Percentiles rank a stretch among this genome's conserved stretches.
These are phyloP conservation scores for Merodon equestris DNA, from an alignment of 2,888 invertebrate species.

Conservation along the genomic window DNA sequence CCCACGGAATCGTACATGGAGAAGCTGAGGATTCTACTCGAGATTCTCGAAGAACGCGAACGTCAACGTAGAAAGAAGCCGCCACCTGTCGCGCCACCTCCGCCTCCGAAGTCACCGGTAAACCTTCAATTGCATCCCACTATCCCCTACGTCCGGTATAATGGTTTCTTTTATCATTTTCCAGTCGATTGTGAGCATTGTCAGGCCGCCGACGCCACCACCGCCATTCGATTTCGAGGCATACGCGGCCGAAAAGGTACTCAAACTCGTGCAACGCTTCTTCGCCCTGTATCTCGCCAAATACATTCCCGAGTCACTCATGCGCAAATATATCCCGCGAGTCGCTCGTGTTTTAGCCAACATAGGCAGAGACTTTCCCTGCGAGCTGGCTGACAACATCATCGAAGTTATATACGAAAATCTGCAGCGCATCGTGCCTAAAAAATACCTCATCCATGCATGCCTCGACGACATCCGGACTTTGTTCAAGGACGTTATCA, in stretches of 20 bases:
- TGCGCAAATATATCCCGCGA: constrained; percentile 74
- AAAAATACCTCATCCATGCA: constrained; percentile 75
- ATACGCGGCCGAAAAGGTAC: constrained; percentile 74
- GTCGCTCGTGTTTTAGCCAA: constrained; percentile 75
- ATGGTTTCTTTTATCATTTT: too few relatives aligned
- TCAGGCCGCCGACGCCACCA: constrained; percentile 72
- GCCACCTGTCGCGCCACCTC: constrained; percentile 3
- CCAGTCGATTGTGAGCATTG: constrained; percentile 11
- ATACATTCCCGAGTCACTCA: constrained; percentile 72
- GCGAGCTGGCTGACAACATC: constrained; percentile 74
- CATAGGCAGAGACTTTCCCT: constrained; percentile 76
- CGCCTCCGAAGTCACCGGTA: constrained; percentile 20
- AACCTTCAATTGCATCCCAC: constrained; percentile 23
- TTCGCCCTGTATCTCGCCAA: constrained; percentile 72
- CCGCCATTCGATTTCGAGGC: constrained; percentile 72
- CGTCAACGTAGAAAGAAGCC: constrained; percentile 28
- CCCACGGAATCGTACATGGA: constrained; percentile 39
- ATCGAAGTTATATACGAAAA: constrained; percentile 75
- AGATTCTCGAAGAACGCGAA: constrained; percentile 47
- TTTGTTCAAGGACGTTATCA: constrained; percentile 75
- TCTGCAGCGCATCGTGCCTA: constrained; percentile 74
- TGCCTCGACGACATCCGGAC: constrained; percentile 73
- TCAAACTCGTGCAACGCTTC: constrained; percentile 74
- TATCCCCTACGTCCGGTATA: too few relatives aligned
- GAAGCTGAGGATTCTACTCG: constrained; percentile 38